Conservation (phyloP, 2,888 invertebrate species). For the Papilio elwesi region DNA sequence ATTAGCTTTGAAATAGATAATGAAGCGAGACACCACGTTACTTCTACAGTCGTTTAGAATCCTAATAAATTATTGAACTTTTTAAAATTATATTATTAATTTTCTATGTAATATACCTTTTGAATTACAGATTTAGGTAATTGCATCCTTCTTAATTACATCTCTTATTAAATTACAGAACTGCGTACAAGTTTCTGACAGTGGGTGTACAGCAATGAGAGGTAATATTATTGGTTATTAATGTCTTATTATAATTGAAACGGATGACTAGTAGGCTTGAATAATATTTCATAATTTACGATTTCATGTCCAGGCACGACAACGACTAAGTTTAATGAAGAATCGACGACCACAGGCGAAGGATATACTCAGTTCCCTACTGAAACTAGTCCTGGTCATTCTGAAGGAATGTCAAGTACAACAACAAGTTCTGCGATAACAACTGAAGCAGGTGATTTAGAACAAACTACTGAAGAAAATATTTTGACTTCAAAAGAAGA, state of each 20-base stretch:
- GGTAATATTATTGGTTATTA: not conserved
- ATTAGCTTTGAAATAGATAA: no score
- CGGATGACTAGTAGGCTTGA: no score
- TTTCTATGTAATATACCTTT: not conserved
- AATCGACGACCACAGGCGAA: not conserved
- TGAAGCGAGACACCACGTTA: no score
- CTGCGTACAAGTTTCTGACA: conserved; percentile 6
- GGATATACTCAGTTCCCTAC: not conserved
- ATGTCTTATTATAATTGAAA: no score
- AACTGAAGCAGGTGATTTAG: not conserved
- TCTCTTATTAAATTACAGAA: conserved; percentile 2
- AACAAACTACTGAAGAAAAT: not conserved
- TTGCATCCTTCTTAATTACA: no score
- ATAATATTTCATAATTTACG: no score
- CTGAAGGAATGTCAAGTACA: not conserved
- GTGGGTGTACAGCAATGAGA: conserved; percentile 4
- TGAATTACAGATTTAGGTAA: not conserved
- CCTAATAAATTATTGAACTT: no score
- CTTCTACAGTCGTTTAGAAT: no score
- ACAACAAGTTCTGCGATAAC: not conserved
- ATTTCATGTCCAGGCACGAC: no score
- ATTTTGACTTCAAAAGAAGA: not conserved
- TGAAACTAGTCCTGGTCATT: not conserved
- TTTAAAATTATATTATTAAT: not conserved
- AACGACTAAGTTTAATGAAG: not conserved